Conservation (phyloP, 2,888 invertebrate species). For the Zootermopsis nevadensis region DNA sequence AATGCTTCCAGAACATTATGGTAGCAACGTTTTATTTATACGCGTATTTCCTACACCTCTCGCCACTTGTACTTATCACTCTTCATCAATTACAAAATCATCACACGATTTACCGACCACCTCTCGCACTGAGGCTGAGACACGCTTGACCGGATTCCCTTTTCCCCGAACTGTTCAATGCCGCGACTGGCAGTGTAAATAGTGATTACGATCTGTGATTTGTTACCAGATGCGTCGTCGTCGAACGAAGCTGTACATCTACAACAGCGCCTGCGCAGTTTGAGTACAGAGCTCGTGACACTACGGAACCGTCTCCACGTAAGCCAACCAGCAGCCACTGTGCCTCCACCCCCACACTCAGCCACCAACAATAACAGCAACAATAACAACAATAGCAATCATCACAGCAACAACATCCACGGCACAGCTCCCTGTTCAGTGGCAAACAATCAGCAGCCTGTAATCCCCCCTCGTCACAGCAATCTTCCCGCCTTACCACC, state of each 20-base stretch:
- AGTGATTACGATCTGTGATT: neutral
- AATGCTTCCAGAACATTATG: too few species aligned
- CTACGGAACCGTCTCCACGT: slow-evolving; percentile 90
- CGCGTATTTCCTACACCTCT: too few species aligned
- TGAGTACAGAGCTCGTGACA: slow-evolving; percentile 92
- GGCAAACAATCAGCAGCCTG: slow-evolving; percentile 61
- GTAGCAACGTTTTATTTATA: too few species aligned
- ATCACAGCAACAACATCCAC: slow-evolving; percentile 54
- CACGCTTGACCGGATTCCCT: too few species aligned
- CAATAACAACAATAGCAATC: slow-evolving; percentile 54
- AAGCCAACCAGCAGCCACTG: slow-evolving; percentile 64
- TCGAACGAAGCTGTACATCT: slow-evolving; percentile 94
- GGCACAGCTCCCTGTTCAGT: slow-evolving; percentile 59
- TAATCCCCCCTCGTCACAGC: slow-evolving; percentile 61
- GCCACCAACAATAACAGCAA: slow-evolving; percentile 58
- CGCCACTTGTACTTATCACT: too few species aligned
- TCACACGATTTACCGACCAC: too few species aligned
- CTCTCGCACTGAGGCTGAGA: too few species aligned
- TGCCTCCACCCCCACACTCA: slow-evolving; percentile 51
- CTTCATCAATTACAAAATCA: too few species aligned
- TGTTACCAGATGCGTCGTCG: slow-evolving; percentile 85
- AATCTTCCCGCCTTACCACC: slow-evolving; percentile 54
- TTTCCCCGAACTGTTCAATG: too few species aligned
- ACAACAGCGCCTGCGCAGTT: slow-evolving; percentile 89
- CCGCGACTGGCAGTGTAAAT: too few species aligned